These are phyloP conservation scores for Drosophila bunnanda DNA, from an alignment of 2,888 invertebrate species.

Conservation along the genomic window DNA sequence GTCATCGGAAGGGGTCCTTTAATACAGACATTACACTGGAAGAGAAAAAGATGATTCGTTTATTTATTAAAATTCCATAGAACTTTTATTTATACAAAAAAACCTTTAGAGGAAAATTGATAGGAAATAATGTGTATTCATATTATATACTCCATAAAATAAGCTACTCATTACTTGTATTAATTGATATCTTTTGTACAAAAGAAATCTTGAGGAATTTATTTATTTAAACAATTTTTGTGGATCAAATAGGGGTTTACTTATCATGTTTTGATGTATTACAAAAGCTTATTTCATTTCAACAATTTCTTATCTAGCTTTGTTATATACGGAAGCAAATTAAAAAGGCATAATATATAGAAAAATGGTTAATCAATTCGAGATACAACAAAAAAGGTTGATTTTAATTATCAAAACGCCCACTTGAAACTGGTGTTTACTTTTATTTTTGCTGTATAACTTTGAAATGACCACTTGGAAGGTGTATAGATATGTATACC, in stretches of 20 bases:
- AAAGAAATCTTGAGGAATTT: neutral
- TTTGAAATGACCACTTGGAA: neutral
- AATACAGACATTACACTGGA: neutral
- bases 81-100: neutral
- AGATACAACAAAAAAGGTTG: neutral
- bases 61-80: neutral
- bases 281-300: neutral
- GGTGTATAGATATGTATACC: neutral
- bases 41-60: neutral
- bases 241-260: neutral
- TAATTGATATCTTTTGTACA: too few relatives aligned
- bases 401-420: neutral
- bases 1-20: neutral
- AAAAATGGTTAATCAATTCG: neutral
- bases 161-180: too few relatives aligned
- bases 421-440: slow-evolving; percentile 13
- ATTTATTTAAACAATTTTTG: neutral
- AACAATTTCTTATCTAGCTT: neutral
- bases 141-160: too few relatives aligned
- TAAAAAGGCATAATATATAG: neutral
- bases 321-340: neutral
- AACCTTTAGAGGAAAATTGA: too few relatives aligned
- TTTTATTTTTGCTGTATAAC: slow-evolving; percentile 2
- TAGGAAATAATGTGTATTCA: too few relatives aligned
- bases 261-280: neutral